phyloP scores from a whole-genome alignment of 2,888 invertebrate genomes.

The Agrochola circellaris region DNA sequence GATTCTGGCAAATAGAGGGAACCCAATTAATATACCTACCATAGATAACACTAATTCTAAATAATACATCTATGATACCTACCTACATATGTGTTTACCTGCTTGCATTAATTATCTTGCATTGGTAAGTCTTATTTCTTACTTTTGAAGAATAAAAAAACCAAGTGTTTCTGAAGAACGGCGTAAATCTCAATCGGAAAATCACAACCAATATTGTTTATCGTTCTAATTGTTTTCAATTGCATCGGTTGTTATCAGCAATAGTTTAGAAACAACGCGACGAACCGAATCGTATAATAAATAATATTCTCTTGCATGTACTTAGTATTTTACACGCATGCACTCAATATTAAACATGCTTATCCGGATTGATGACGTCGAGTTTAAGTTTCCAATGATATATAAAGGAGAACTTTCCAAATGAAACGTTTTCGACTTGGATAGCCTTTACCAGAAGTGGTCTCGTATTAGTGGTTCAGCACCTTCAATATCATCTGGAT shows the following conservation, averaged over 20 bases:
- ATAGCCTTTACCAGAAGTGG: no score
- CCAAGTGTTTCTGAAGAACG: not conserved
- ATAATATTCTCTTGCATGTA: constrained; percentile 29
- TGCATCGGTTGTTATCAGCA: constrained; percentile 45
- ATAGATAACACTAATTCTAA: no score
- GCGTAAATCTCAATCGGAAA: not conserved
- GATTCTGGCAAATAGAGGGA: no score
- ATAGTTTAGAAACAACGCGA: constrained; percentile 50
- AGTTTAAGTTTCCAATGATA: constrained; percentile 39
- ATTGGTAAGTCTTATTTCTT: not conserved
- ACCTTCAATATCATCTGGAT: no score
- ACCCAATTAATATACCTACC: not conserved
- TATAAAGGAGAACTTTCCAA: constrained; percentile 31
- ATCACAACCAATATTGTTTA: constrained; percentile 21
- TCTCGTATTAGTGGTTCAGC: no score
- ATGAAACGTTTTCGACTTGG: not conserved
- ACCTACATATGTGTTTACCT: not conserved
- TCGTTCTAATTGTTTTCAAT: constrained; percentile 46
- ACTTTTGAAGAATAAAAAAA: no score
- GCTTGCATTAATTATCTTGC: not conserved
- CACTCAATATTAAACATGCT: constrained; percentile 43
- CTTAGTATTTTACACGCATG: constrained; percentile 23
- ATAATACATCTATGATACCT: not conserved
- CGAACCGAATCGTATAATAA: constrained; percentile 45
- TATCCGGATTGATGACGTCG: constrained; percentile 40